Base-by-base conservation (phyloP, 1,140 invertebrate species). In the Planococcus citri region DNA sequence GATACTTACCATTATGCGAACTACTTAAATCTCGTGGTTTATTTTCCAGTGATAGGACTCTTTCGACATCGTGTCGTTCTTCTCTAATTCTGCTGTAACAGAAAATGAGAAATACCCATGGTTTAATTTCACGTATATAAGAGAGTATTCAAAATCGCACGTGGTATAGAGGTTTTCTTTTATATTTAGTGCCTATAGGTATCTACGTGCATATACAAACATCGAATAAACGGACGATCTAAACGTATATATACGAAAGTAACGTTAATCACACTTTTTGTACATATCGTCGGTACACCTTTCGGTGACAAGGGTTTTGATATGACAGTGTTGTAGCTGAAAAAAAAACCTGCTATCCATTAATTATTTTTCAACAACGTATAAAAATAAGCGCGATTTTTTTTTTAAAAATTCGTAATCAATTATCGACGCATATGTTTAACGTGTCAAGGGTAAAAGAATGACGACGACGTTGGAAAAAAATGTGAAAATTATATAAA, bases 1-100 rank as follows among this genome's bases (percentile, higher is more conserved):
- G 3, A 60, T 24, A 60, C 84, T 86, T 82, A 92, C 90, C 89
- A 81, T 91, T 91, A 80, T 89, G 87, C 78, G 89, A 91, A 79
- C 87, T 91, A 79, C 87, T 91, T 72, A 87, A 83, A 79, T 91
- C 88, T 75, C 88, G 83, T 72, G 85, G 87, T 82, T 91, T 91
- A 76, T 86, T 83, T 73, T 92, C 90, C 79, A 90, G 82, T 68
- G 84, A 87, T 76, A 86, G 81, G 71, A 84, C 86, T 80, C 88
- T 83, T 76, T 90, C 89, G 73, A 86, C 85, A 74, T 91, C 88
- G 12, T 75, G 86, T 77, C 89, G 82, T 80, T 92, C 90, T 77
- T 92, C 90, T 74, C 89, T 83, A 79, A 92, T 84, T 84, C 89
- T 91, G 84, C 22, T n/a, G 85, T 87, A 78, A 81, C 81, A 74